Conservation (phyloP, 2,797 vertebrate species). For the Gila robusta region DNA sequence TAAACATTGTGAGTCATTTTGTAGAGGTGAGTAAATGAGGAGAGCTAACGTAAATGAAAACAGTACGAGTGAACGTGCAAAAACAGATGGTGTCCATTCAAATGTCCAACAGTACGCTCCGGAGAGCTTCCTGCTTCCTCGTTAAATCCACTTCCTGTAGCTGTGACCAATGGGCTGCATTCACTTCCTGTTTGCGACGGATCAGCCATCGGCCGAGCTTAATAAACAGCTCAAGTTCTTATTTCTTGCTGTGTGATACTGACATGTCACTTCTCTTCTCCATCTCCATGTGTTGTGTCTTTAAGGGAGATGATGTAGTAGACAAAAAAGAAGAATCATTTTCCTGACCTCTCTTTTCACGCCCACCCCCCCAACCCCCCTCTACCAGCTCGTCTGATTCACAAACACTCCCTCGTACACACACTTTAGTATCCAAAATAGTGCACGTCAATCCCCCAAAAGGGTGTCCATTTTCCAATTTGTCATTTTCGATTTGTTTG, state of each 20-base stretch:
- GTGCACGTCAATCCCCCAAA: slow-evolving; percentile 68
- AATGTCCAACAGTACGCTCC: slow-evolving; percentile 37
- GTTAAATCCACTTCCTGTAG: slow-evolving; percentile 34
- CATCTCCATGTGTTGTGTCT: slow-evolving; percentile 47
- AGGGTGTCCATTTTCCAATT: slow-evolving; percentile 63
- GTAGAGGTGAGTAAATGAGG: slow-evolving; percentile 58
- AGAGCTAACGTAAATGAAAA: slow-evolving; percentile 30
- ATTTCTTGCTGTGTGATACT: slow-evolving; percentile 43
- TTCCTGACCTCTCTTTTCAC: slow-evolving; percentile 41
- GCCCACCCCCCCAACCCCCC: slow-evolving; percentile 28
- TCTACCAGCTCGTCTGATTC: slow-evolving; percentile 30
- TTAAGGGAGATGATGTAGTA: slow-evolving; percentile 49
- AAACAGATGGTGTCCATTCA: slow-evolving; percentile 54
- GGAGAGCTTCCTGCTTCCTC: slow-evolving; percentile 38
- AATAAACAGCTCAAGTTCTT: slow-evolving; percentile 62
- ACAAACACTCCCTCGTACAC: slow-evolving; percentile 15
- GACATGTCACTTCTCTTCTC: slow-evolving; percentile 37
- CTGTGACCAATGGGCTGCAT: slow-evolving; percentile 34
- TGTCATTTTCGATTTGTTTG: neutral
- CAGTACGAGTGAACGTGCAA: slow-evolving; percentile 49
- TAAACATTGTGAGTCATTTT: slow-evolving; percentile 74
- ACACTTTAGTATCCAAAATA: slow-evolving; percentile 70
- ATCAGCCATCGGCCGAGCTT: slow-evolving; percentile 55
- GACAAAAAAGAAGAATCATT: slow-evolving; percentile 3
- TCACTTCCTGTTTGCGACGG: slow-evolving; percentile 58